Evolutionary conservation across 2,888 invertebrate species (phyloP).

Genomic region (Cybosia mesomella): DNA sequence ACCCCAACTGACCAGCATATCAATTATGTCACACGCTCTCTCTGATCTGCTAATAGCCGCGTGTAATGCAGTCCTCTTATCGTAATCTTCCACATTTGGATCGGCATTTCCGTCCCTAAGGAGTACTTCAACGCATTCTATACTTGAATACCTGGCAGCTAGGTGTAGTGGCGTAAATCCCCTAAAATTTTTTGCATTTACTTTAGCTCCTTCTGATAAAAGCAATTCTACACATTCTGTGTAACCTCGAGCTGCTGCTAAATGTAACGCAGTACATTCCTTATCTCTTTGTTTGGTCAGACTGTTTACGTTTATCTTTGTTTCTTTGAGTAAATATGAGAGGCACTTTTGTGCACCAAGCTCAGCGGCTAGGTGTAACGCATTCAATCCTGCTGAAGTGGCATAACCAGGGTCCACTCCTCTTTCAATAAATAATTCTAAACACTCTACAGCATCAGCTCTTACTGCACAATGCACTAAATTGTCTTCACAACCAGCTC

Average conservation of each 20-base stretch:
- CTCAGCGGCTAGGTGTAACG: constrained; percentile 93
- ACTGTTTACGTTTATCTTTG: constrained; percentile 90
- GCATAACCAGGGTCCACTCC: constrained; percentile 92
- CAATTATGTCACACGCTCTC: constrained; percentile 92
- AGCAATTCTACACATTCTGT: constrained; percentile 93
- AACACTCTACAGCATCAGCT: constrained; percentile 92
- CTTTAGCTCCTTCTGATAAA: constrained; percentile 92
- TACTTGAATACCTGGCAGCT: constrained; percentile 92
- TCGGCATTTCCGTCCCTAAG: constrained; percentile 92
- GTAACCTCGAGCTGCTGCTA: constrained; percentile 95
- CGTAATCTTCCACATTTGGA: constrained; percentile 92
- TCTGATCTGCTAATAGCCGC: constrained; percentile 93
- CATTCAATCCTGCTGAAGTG: constrained; percentile 91
- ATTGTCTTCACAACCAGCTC: constrained; percentile 90
- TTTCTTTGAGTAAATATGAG: constrained; percentile 91
- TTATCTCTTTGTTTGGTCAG: constrained; percentile 91
- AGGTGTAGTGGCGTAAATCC: constrained; percentile 95
- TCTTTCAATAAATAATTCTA: constrained; percentile 91
- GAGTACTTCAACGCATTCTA: constrained; percentile 93
- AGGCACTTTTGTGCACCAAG: constrained; percentile 91
- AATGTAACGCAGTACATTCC: constrained; percentile 92
- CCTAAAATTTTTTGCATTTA: constrained; percentile 91
- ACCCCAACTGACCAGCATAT: constrained; percentile 92
- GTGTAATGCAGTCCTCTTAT: constrained; percentile 93
- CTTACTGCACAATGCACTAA: constrained; percentile 94